Percentiles rank a stretch among this genome's conserved stretches.
Conservation (phyloP, 2,113 vertebrate genomes). For the Osmerus mordax region DNA sequence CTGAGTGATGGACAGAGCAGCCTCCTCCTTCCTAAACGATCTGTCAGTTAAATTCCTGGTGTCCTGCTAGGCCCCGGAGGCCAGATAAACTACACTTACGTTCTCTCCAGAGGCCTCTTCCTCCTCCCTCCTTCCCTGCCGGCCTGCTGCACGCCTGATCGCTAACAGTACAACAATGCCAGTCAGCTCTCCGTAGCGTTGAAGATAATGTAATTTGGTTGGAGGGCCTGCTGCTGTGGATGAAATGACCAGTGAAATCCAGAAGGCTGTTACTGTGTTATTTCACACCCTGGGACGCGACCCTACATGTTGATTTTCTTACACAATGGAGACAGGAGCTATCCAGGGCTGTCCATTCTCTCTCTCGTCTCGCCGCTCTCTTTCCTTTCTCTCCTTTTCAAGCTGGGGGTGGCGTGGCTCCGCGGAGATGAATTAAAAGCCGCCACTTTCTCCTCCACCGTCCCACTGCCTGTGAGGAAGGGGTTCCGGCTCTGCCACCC, state of each 20-base stretch:
- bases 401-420: slow-evolving; percentile 45
- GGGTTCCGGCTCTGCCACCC: background rate
- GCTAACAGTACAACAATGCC: slow-evolving; percentile 26
- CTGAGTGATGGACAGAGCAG: slow-evolving; percentile 11
- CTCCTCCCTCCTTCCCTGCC: background rate
- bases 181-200: slow-evolving; percentile 21
- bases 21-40: background rate
- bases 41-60: background rate
- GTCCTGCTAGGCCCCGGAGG: slow-evolving; percentile 8
- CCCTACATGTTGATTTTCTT: slow-evolving; percentile 58
- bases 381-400: slow-evolving; percentile 42
- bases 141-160: slow-evolving; percentile 23
- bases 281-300: slow-evolving; percentile 56
- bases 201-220: slow-evolving; percentile 57
- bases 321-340: slow-evolving; percentile 51
- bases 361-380: background rate
- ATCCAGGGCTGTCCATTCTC: slow-evolving; percentile 31
- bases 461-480: background rate
- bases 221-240: slow-evolving; percentile 57
- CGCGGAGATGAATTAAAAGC: slow-evolving; percentile 55
- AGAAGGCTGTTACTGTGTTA: slow-evolving; percentile 51
- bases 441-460: slow-evolving; percentile 22
- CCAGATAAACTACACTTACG: slow-evolving; percentile 32
- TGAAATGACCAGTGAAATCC: slow-evolving; percentile 63
- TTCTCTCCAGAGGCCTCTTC: background rate